Evolutionary conservation across 2,888 invertebrate species (phyloP).

Genomic region (Philereme transversata): DNA sequence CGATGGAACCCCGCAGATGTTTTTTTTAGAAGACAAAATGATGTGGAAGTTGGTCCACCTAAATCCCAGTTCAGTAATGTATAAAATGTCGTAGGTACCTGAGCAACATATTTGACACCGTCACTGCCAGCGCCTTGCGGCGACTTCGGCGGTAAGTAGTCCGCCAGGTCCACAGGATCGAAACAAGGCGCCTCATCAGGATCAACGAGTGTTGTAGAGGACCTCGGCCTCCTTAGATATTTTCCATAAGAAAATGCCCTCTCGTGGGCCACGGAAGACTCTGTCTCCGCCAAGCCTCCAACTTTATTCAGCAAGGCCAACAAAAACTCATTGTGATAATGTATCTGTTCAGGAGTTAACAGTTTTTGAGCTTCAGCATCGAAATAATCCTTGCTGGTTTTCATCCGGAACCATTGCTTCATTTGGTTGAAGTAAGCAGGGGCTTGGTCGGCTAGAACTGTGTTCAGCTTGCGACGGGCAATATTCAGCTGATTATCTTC

Average conservation of each 20-base stretch:
- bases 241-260: conserved; percentile 68
- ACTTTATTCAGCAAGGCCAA: conserved; percentile 92
- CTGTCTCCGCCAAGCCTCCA: conserved; percentile 74
- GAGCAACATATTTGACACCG: conserved; percentile 77
- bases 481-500: conserved; percentile 76
- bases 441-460: conserved; percentile 87
- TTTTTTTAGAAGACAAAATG: too few relatives aligned
- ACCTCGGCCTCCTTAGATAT: conserved; percentile 79
- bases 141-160: conserved; percentile 83
- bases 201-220: conserved; percentile 70
- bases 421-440: conserved; percentile 88
- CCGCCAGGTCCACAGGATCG: conserved; percentile 84
- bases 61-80: too few relatives aligned
- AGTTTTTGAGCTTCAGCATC: conserved; percentile 90
- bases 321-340: conserved; percentile 93
- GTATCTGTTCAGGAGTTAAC: conserved; percentile 88
- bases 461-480: conserved; percentile 85
- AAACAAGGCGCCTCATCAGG: conserved; percentile 81
- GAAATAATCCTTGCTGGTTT: conserved; percentile 93
- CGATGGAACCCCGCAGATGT: too few relatives aligned
- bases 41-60: too few relatives aligned
- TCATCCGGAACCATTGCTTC: conserved; percentile 89
- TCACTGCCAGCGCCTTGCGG: conserved; percentile 81
- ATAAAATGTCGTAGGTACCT: conserved; percentile 36
- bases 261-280: conserved; percentile 71